These are phyloP conservation scores for Helicoverpa zea DNA, from an alignment of 1,140 invertebrate genomes.

Conservation along the genomic window DNA sequence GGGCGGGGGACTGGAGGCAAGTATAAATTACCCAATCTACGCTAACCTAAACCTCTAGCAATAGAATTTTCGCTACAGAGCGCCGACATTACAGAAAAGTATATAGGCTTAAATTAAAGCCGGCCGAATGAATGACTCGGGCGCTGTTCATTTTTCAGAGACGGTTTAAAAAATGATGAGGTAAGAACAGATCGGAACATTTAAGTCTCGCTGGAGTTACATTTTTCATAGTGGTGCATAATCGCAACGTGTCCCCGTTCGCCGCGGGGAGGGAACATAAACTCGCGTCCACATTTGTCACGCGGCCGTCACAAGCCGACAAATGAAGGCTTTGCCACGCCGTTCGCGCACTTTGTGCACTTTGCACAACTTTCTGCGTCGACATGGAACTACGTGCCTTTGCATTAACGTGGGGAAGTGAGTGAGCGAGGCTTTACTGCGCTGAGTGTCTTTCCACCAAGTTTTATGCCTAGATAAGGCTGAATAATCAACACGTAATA, in stretches of 20 bases:
- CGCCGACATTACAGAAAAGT: slow-evolving; percentile 77
- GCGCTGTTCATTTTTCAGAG: slow-evolving; percentile 39
- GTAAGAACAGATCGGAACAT: slow-evolving; percentile 48
- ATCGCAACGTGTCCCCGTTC: slow-evolving; percentile 67
- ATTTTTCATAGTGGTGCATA: slow-evolving; percentile 80
- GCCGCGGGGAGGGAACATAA: slow-evolving; percentile 69
- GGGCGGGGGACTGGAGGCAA: slow-evolving; percentile 74
- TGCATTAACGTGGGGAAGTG: slow-evolving; percentile 82
- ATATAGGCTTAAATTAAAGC: slow-evolving; percentile 79
- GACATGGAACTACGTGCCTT: slow-evolving; percentile 83
- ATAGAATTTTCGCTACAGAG: slow-evolving; percentile 80
- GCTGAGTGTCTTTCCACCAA: slow-evolving; percentile 77
- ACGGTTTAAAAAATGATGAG: slow-evolving; percentile 40
- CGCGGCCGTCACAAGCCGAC: slow-evolving; percentile 82
- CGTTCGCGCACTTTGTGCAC: slow-evolving; percentile 83
- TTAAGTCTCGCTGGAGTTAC: slow-evolving; percentile 60
- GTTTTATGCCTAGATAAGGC: slow-evolving; percentile 79
- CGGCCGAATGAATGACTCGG: slow-evolving; percentile 68
- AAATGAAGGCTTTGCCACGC: slow-evolving; percentile 84
- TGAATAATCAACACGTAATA: slow-evolving; percentile 81
- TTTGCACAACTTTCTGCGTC: slow-evolving; percentile 82
- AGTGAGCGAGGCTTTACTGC: slow-evolving; percentile 73
- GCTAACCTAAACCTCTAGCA: slow-evolving; percentile 82
- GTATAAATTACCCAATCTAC: slow-evolving; percentile 86
- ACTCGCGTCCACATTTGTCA: slow-evolving; percentile 84